Conservation (phyloP, 2,797 vertebrate genomes). For the Pogonophryne albipinna region DNA sequence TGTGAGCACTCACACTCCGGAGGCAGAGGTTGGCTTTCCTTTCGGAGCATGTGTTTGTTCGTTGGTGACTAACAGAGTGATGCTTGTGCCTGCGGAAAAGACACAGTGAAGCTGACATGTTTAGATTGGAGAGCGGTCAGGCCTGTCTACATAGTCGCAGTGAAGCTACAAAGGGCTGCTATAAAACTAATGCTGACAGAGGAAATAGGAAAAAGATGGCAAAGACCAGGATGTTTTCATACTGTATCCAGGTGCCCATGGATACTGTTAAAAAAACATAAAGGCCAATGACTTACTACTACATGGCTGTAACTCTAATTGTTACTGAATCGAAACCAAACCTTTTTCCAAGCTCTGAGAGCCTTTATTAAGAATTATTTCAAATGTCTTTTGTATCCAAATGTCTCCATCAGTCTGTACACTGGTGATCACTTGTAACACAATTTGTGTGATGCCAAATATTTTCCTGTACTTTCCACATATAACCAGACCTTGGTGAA, state of each 20-base stretch:
- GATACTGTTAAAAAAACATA: slow-evolving; percentile 59
- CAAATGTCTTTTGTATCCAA: background rate
- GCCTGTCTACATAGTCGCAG: slow-evolving; percentile 66
- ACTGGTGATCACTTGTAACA: slow-evolving; percentile 38
- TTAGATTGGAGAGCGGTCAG: slow-evolving; percentile 74
- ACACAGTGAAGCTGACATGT: slow-evolving; percentile 69
- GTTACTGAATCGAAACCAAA: slow-evolving; percentile 45
- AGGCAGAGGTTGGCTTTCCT: slow-evolving; percentile 60
- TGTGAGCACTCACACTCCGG: slow-evolving; percentile 54
- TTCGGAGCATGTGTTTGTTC: slow-evolving; percentile 68
- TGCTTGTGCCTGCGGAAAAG: slow-evolving; percentile 70
- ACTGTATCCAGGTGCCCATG: slow-evolving; percentile 57
- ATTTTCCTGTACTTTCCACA: slow-evolving; percentile 63
- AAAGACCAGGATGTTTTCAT: slow-evolving; percentile 68
- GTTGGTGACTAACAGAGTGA: slow-evolving; percentile 74
- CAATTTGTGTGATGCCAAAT: slow-evolving; percentile 46
- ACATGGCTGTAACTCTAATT: slow-evolving; percentile 51
- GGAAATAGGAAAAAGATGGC: slow-evolving; percentile 61
- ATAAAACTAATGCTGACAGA: slow-evolving; percentile 64
- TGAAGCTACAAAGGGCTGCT: slow-evolving; percentile 54
- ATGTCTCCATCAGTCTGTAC: slow-evolving; percentile 24
- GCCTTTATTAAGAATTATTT: slow-evolving; percentile 13
- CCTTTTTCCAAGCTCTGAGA: slow-evolving; percentile 23
- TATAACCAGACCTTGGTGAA: slow-evolving; percentile 59
- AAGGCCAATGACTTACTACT: slow-evolving; percentile 50